A percentile compares a stretch with the other conserved stretches of the same genome.
These are phyloP conservation scores for Parnassius glacialis DNA, from an alignment of 2,888 invertebrate species.

Conservation along the genomic window DNA sequence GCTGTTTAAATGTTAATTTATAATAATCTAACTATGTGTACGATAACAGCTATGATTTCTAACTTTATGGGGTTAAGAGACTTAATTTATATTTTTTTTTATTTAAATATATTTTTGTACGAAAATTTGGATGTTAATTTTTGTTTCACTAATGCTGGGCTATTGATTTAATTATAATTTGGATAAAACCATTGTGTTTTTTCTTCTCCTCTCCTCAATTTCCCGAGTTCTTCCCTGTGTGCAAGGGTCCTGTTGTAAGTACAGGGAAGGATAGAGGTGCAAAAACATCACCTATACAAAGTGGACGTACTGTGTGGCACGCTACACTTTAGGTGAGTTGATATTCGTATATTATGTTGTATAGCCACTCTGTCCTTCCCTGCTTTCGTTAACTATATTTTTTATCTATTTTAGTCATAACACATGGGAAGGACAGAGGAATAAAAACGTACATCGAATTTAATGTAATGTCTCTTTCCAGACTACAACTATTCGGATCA, in stretches of 20 bases:
- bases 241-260: constrained; percentile 26
- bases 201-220: constrained; percentile 49
- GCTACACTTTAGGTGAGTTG: constrained; percentile 77
- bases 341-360: constrained; percentile 45
- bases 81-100: constrained; percentile 5
- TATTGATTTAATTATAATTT: constrained; percentile 53
- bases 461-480: constrained; percentile 45
- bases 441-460: constrained; percentile 29
- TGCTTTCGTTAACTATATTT: constrained; percentile 48
- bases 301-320: constrained; percentile 61
- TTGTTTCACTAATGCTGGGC: constrained; percentile 38
- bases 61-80: constrained; percentile 3
- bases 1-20: too few relatives aligned
- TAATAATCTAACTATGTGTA: too few relatives aligned
- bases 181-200: constrained; percentile 44
- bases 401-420: constrained; percentile 28
- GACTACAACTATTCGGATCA: constrained; percentile 58
- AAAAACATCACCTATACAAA: constrained; percentile 72
- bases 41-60: too few relatives aligned
- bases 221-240: constrained; percentile 57
- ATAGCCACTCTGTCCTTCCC: constrained; percentile 83
- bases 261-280: constrained; percentile 76
- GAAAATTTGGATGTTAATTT: constrained; percentile 22
- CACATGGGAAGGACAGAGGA: constrained; percentile 76
- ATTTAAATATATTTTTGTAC: constrained; percentile 18